Conservation (phyloP, 2,888 invertebrate species). For the Trissolcus japonicus region DNA sequence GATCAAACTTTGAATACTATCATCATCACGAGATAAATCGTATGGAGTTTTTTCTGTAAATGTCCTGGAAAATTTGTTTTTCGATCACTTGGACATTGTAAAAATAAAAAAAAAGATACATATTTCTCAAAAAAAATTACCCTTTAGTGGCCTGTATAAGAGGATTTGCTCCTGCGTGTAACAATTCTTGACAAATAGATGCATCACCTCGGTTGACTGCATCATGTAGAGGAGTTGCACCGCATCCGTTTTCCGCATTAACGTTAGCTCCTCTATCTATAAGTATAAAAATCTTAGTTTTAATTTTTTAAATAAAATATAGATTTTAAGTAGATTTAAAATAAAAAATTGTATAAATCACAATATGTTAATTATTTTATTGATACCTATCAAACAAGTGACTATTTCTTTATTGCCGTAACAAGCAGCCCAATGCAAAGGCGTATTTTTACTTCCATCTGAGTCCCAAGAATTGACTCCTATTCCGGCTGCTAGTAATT, state of each 20-base stretch:
- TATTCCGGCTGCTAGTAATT: slow-evolving; percentile 79
- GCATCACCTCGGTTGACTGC: slow-evolving; percentile 79
- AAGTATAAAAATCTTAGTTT: neutral
- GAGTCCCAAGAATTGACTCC: slow-evolving; percentile 80
- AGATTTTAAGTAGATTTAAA: too few relatives aligned
- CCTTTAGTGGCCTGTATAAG: slow-evolving; percentile 77
- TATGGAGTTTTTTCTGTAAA: slow-evolving; percentile 73
- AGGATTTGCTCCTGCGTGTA: slow-evolving; percentile 79
- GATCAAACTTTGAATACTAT: slow-evolving; percentile 65
- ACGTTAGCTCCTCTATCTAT: slow-evolving; percentile 79
- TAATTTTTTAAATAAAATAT: too few relatives aligned
- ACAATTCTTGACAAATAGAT: slow-evolving; percentile 78
- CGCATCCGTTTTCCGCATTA: slow-evolving; percentile 79
- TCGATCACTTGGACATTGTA: neutral
- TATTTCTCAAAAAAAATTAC: slow-evolving; percentile 64
- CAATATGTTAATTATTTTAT: neutral
- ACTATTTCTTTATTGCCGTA: slow-evolving; percentile 80
- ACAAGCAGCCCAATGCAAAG: slow-evolving; percentile 82
- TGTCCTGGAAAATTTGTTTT: slow-evolving; percentile 63
- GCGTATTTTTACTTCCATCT: slow-evolving; percentile 79
- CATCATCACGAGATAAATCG: slow-evolving; percentile 69
- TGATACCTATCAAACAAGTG: slow-evolving; percentile 78
- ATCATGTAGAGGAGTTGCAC: slow-evolving; percentile 81
- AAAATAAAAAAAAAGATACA: neutral
- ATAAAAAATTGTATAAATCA: neutral